Conservation (phyloP, 2,888 invertebrate species). For the Linnaemya tessellans region DNA sequence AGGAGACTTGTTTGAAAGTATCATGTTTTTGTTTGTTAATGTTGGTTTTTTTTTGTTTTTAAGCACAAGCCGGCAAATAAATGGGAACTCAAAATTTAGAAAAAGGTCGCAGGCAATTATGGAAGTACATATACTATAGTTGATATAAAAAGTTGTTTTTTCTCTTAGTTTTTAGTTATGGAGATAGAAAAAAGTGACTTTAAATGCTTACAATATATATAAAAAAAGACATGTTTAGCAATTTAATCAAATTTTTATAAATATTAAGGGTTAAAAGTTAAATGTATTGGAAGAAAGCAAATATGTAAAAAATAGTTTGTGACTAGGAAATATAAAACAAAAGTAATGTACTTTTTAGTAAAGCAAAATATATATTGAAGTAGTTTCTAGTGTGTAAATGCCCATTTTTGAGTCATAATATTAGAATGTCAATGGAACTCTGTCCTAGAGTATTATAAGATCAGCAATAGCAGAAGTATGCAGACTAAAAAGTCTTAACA, state of each 20-base stretch:
- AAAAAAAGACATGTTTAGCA: conserved; percentile 1
- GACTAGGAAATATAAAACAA: too few relatives aligned
- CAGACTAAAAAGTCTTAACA: too few relatives aligned
- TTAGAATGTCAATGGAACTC: too few relatives aligned
- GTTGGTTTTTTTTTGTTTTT: conserved; percentile 13
- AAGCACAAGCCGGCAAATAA: not conserved
- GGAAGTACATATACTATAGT: conserved; percentile 8
- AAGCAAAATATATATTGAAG: too few relatives aligned
- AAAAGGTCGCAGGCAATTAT: conserved; percentile 59
- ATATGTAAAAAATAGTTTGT: not conserved
- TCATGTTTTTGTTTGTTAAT: conserved; percentile 63
- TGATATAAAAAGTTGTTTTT: not conserved
- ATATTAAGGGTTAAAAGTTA: conserved; percentile 37
- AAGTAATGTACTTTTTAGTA: too few relatives aligned
- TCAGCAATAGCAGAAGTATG: too few relatives aligned
- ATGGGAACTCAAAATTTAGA: conserved; percentile 32
- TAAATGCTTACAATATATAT: conserved; percentile 10
- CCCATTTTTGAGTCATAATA: too few relatives aligned
- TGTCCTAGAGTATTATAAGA: too few relatives aligned
- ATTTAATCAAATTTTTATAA: conserved; percentile 32
- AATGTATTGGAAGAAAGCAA: conserved; percentile 2
- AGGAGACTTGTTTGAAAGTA: conserved; percentile 67
- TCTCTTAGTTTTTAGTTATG: conserved; percentile 22
- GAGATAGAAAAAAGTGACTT: conserved; percentile 62
- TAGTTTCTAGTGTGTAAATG: too few relatives aligned